phyloP scores from a whole-genome alignment of 2,113 vertebrate genomes.

The Anoura caudifer region DNA sequence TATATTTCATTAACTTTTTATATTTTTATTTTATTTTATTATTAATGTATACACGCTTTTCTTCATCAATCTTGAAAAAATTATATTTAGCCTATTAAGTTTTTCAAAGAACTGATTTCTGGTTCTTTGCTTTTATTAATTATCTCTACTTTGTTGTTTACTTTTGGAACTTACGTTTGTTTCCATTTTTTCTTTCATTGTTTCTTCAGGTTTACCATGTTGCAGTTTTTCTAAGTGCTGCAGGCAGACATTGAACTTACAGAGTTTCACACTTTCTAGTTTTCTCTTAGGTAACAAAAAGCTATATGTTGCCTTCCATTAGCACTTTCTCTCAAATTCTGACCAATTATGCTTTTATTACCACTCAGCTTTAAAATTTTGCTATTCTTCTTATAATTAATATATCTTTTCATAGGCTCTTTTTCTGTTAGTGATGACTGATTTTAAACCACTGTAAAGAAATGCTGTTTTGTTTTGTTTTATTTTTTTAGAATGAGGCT shows the following conservation, averaged over 20 bases:
- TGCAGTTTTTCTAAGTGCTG: not conserved
- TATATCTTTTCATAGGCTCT: not conserved
- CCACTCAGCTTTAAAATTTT: not conserved
- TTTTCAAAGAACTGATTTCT: not conserved
- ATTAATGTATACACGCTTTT: not conserved
- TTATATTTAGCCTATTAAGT: not conserved
- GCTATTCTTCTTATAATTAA: not conserved
- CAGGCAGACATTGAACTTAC: not conserved
- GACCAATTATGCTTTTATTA: not conserved
- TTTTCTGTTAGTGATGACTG: not conserved
- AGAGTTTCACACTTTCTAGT: not conserved
- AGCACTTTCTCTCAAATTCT: not conserved
- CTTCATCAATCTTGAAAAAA: not conserved
- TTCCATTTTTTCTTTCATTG: not conserved
- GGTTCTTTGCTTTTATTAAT: not conserved
- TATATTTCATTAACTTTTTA: not conserved
- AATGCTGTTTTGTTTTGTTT: not conserved
- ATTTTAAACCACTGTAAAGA: not conserved
- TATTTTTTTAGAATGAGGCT: not conserved
- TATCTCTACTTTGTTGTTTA: not conserved
- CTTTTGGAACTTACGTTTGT: not conserved
- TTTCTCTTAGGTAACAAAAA: not conserved
- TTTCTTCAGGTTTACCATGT: not conserved
- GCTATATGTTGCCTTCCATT: not conserved
- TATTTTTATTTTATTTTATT: not conserved